Conservation (phyloP, 2,888 invertebrate genomes). For the Schizaphis graminum region DNA sequence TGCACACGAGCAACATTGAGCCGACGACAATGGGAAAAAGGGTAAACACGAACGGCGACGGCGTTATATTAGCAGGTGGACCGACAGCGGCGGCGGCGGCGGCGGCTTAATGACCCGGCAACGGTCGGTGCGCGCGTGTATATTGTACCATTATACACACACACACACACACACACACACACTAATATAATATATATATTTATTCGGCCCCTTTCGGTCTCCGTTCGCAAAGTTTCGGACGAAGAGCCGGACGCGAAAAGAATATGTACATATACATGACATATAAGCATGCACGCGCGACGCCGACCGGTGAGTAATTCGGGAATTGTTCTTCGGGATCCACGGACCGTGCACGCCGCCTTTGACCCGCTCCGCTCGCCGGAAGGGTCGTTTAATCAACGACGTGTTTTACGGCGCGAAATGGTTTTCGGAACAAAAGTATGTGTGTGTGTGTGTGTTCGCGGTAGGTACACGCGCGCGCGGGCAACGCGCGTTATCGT, state of each 20-base stretch:
- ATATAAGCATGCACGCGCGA: neutral
- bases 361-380: conserved; percentile 35
- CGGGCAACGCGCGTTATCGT: neutral
- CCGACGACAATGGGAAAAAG: conserved; percentile 62
- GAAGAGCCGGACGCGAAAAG: conserved; percentile 7
- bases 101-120: conserved; percentile 64
- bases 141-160: neutral
- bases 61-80: conserved; percentile 61
- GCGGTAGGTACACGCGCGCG: neutral
- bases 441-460: neutral
- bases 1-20: neutral
- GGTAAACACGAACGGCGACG: conserved; percentile 41
- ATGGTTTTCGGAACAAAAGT: conserved; percentile 64
- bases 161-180: neutral
- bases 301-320: conserved; percentile 51
- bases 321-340: conserved; percentile 57
- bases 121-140: conserved; percentile 33
- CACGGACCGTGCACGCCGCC: conserved; percentile 53
- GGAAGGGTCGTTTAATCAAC: conserved; percentile 50
- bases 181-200: neutral
- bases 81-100: conserved; percentile 31
- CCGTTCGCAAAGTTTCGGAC: neutral
- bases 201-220: neutral
- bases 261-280: neutral
- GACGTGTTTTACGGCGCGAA: conserved; percentile 58